phyloP scores from a whole-genome alignment of 1,140 invertebrate genomes.

The Drosophila nasuta region DNA sequence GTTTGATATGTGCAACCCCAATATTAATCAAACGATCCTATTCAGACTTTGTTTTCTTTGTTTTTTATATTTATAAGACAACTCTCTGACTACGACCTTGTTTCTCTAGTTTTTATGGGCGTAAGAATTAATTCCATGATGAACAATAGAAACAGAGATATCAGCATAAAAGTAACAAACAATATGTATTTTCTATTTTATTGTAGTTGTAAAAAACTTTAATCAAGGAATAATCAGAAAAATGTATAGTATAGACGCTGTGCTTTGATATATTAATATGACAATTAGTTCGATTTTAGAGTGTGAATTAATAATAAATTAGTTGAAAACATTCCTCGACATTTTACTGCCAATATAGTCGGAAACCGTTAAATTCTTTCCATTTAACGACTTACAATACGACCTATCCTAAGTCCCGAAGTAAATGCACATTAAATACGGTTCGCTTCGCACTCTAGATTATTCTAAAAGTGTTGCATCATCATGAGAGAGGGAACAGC shows the following conservation, averaged over 20 bases:
- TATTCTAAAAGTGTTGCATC: conserved; percentile 25
- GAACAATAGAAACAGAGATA: neutral
- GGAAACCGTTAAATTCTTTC: neutral
- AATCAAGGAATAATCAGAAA: too few species aligned
- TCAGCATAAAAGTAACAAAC: neutral
- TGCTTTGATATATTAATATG: neutral
- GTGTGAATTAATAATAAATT: neutral
- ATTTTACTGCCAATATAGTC: neutral
- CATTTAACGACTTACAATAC: neutral
- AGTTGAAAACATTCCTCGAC: neutral
- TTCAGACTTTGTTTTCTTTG: neutral
- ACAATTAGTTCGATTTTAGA: too few species aligned
- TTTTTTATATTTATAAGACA: conserved; percentile 7
- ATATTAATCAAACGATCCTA: conserved; percentile 9
- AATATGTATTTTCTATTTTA: too few species aligned
- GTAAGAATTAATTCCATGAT: conserved; percentile 1
- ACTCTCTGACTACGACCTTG: conserved; percentile 29
- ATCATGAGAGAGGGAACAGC: neutral
- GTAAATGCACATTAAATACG: conserved; percentile 8
- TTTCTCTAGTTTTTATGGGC: conserved; percentile 18
- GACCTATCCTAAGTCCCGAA: conserved; percentile 16
- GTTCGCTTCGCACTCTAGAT: neutral
- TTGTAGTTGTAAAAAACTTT: too few species aligned
- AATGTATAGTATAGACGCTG: neutral
- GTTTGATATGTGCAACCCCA: conserved; percentile 8